phyloP scores from a whole-genome alignment of 2,797 vertebrate species.

The Anguilla pacifica region DNA sequence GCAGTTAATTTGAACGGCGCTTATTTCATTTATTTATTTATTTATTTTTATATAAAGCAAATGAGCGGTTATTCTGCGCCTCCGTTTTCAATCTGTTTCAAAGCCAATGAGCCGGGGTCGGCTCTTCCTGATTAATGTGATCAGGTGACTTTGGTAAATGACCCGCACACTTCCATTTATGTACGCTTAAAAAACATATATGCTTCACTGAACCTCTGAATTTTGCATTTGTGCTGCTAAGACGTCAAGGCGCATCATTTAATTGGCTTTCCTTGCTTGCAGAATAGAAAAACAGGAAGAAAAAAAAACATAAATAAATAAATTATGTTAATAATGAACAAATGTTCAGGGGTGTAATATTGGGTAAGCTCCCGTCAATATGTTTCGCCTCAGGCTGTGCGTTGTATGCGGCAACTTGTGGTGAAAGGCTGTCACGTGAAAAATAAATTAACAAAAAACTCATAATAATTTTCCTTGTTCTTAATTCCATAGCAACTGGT shows the following conservation, averaged over 20 bases:
- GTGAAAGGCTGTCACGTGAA: neutral
- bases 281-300: slow-evolving; percentile 22
- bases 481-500: slow-evolving; percentile 69
- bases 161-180: slow-evolving; percentile 60
- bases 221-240: slow-evolving; percentile 47
- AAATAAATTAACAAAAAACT: slow-evolving; percentile 30
- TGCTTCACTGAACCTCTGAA: slow-evolving; percentile 57
- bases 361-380: slow-evolving; percentile 62
- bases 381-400: slow-evolving; percentile 60
- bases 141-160: slow-evolving; percentile 55
- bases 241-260: slow-evolving; percentile 48
- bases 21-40: neutral
- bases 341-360: slow-evolving; percentile 23
- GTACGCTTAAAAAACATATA: slow-evolving; percentile 49
- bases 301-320: slow-evolving; percentile 61
- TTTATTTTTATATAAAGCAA: slow-evolving; percentile 26
- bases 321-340: slow-evolving; percentile 46
- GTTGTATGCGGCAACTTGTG: slow-evolving; percentile 64
- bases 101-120: slow-evolving; percentile 57
- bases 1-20: slow-evolving; percentile 41
- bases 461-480: slow-evolving; percentile 69
- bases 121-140: slow-evolving; percentile 56
- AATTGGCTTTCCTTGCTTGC: slow-evolving; percentile 58
- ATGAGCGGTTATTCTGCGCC: slow-evolving; percentile 44
- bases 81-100: slow-evolving; percentile 51